These are phyloP conservation scores for Orthonychiurus folsomi DNA, from an alignment of 2,888 invertebrate genomes.

Conservation along the genomic window DNA sequence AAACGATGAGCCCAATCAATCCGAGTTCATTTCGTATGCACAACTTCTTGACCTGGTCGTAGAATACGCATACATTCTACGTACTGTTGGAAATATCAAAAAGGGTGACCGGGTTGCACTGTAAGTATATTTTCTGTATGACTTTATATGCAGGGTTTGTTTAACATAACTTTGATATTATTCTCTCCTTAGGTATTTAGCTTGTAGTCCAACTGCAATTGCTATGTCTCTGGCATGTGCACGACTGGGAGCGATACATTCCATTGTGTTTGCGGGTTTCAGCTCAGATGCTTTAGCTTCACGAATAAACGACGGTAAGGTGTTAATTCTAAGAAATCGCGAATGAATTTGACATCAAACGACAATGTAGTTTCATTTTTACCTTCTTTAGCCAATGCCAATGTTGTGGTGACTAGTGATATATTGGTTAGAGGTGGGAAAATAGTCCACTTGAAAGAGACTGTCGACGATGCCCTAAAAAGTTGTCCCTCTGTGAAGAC, in stretches of 20 bases:
- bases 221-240: conserved; percentile 49
- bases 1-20: conserved; percentile 47
- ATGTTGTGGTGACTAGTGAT: conserved; percentile 47
- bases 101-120: conserved; percentile 48
- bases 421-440: conserved; percentile 46
- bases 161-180: too few species aligned
- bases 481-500: conserved; percentile 44
- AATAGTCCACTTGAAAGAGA: conserved; percentile 45
- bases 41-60: conserved; percentile 25
- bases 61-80: conserved; percentile 31
- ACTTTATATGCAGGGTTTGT: too few species aligned
- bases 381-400: conserved; percentile 44
- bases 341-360: background rate
- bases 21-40: conserved; percentile 42
- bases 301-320: conserved; percentile 45
- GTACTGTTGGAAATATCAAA: conserved; percentile 41
- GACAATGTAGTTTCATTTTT: too few species aligned
- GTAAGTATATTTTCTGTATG: too few species aligned
- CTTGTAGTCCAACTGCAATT: conserved; percentile 44
- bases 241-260: conserved; percentile 49
- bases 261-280: conserved; percentile 50
- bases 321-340: background rate
- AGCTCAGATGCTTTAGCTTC: conserved; percentile 47
- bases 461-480: conserved; percentile 45
- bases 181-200: too few species aligned